Evolutionary conservation across 2,797 vertebrate genomes (phyloP).

Genomic region (Craterocephalus amniculus): DNA sequence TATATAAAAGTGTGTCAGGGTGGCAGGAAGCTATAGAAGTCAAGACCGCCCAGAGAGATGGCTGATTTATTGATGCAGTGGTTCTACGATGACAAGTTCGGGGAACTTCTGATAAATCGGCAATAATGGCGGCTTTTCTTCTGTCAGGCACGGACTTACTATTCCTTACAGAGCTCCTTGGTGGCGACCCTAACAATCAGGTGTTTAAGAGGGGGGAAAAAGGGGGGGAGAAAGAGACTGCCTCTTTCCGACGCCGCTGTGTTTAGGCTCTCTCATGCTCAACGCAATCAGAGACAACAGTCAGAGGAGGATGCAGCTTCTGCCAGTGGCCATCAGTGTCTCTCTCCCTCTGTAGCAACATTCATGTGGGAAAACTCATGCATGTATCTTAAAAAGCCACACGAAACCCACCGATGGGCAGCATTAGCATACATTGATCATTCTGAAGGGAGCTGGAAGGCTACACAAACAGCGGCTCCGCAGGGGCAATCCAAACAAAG

Average conservation of each 20-base stretch:
- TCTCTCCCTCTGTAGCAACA: constrained; percentile 42
- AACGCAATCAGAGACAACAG: constrained; percentile 54
- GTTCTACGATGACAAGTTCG: constrained; percentile 42
- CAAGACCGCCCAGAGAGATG: constrained; percentile 64
- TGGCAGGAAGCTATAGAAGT: constrained; percentile 62
- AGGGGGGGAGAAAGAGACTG: constrained; percentile 19
- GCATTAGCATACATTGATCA: constrained; percentile 51
- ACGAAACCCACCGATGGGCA: constrained; percentile 30
- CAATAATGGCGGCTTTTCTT: constrained; percentile 50
- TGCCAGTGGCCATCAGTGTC: constrained; percentile 60
- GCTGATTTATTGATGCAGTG: constrained; percentile 70
- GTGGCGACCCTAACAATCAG: constrained; percentile 57
- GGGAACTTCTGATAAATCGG: constrained; percentile 67
- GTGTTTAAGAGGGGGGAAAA: constrained; percentile 43
- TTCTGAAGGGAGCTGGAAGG: constrained; percentile 41
- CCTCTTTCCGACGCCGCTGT: constrained; percentile 38
- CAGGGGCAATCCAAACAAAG: constrained; percentile 46
- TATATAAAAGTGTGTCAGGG: constrained; percentile 73
- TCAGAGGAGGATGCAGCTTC: constrained; percentile 55
- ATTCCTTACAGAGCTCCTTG: constrained; percentile 15
- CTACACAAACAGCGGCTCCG: constrained; percentile 42
- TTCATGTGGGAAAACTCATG: constrained; percentile 24
- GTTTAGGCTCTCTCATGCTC: constrained; percentile 47
- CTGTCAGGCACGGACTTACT: constrained; percentile 21
- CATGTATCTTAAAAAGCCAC: constrained; percentile 38